A percentile compares a stretch with the other conserved stretches of the same genome.
Evolutionary conservation across 2,888 invertebrate genomes (phyloP).

Genomic region (Sepioteuthis lessoniana): DNA sequence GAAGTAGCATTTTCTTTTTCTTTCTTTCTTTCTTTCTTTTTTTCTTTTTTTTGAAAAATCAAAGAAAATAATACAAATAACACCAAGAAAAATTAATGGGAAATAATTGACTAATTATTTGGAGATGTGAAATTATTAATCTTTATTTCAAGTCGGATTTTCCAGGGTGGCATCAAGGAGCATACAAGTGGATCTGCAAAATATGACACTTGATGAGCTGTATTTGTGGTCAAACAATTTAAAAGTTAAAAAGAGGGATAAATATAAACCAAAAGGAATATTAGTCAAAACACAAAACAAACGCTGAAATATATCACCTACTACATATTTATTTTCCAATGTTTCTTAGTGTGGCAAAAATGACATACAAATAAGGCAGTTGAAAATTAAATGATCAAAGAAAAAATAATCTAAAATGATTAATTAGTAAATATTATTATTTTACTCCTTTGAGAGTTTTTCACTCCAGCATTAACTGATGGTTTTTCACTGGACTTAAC

Average conservation of each 20-base stretch:
- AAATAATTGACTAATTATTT: neutral
- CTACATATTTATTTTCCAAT: no score
- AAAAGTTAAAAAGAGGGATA: neutral
- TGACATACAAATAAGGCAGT: no score
- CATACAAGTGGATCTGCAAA: neutral
- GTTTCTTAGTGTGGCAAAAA: no score
- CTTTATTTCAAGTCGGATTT: neutral
- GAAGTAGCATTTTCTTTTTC: neutral
- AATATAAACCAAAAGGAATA: neutral
- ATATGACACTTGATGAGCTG: neutral
- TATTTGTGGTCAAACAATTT: neutral
- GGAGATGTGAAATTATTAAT: neutral
- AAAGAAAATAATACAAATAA: neutral
- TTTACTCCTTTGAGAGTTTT: no score
- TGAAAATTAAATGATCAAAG: no score
- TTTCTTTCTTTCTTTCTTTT: neutral
- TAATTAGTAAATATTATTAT: no score
- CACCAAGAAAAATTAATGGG: neutral
- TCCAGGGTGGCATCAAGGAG: neutral
- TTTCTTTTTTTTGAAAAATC: neutral
- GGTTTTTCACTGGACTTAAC: no score
- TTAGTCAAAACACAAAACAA: neutral
- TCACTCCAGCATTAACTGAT: no score
- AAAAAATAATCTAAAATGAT: no score
- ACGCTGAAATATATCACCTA: no score